A percentile compares a stretch with the other conserved stretches of the same genome.
These are phyloP conservation scores for Perca flavescens DNA, from an alignment of 2,113 vertebrate species.

Conservation along the genomic window DNA sequence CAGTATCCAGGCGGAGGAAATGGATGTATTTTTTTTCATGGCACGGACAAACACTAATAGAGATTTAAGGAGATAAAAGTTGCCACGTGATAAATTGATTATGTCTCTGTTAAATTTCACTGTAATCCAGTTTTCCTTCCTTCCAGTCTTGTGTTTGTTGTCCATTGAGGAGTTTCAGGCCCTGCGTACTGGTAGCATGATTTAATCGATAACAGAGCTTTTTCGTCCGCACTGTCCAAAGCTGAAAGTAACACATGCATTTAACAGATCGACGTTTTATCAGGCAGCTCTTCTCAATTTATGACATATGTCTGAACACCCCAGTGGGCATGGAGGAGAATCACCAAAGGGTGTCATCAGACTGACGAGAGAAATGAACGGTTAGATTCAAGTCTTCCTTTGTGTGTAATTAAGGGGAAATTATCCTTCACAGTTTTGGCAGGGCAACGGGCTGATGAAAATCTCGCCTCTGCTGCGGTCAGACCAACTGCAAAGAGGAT, in stretches of 20 bases:
- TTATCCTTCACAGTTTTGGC: slow-evolving; percentile 68
- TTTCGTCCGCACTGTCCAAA: slow-evolving; percentile 2
- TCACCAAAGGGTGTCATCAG: slow-evolving; percentile 60
- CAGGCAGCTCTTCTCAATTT: slow-evolving; percentile 33
- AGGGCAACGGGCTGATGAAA: slow-evolving; percentile 57
- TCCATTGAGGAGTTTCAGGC: slow-evolving; percentile 37
- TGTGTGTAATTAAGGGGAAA: slow-evolving; percentile 73
- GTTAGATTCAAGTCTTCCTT: slow-evolving; percentile 65
- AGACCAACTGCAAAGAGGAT: slow-evolving; percentile 36
- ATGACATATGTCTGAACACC: slow-evolving; percentile 30
- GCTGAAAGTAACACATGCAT: neutral
- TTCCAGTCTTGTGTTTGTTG: neutral
- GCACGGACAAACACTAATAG: slow-evolving; percentile 22
- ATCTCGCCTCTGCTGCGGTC: slow-evolving; percentile 31
- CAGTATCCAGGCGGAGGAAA: slow-evolving; percentile 36
- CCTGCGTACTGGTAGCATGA: slow-evolving; percentile 14
- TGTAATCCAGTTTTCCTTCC: slow-evolving; percentile 23
- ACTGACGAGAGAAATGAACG: slow-evolving; percentile 53
- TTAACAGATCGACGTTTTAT: slow-evolving; percentile 28
- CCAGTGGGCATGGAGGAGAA: slow-evolving; percentile 13
- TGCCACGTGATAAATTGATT: slow-evolving; percentile 52
- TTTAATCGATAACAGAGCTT: neutral
- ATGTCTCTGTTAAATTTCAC: slow-evolving; percentile 35
- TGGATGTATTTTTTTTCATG: slow-evolving; percentile 2
- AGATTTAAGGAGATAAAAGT: slow-evolving; percentile 46